A percentile compares a stretch with the other conserved stretches of the same genome.
These are phyloP conservation scores for Chouioia cunea DNA, from an alignment of 2,888 invertebrate genomes.

Conservation along the genomic window DNA sequence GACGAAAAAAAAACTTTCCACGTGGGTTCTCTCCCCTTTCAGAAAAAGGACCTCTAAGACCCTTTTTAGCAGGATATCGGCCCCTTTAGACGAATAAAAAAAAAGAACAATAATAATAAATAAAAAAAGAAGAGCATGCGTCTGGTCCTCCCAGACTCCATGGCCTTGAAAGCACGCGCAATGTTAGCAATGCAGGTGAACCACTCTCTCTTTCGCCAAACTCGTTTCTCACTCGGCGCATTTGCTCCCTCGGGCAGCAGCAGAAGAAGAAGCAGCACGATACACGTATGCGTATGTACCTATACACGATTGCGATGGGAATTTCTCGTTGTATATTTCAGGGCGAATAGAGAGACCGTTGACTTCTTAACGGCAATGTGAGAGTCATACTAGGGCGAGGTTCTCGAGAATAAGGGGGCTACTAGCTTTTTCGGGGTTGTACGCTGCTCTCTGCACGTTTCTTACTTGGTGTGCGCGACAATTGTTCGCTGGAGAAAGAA, in stretches of 20 bases:
- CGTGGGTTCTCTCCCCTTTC: no score
- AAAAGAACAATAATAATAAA: no score
- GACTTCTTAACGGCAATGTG: slow-evolving; percentile 35
- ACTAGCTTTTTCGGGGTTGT: no score
- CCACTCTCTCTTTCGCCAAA: slow-evolving; percentile 62
- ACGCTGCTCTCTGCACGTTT: no score
- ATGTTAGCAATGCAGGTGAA: slow-evolving; percentile 69
- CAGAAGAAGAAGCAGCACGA: no score
- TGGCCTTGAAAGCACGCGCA: slow-evolving; percentile 66
- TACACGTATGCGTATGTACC: no score
- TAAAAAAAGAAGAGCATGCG: slow-evolving; percentile 51
- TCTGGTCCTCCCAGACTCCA: slow-evolving; percentile 57
- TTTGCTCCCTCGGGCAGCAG: slow-evolving; percentile 11
- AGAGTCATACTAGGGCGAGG: not conserved
- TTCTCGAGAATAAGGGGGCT: not conserved
- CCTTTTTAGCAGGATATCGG: no score
- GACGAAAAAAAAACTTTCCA: no score
- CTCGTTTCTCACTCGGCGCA: slow-evolving; percentile 49
- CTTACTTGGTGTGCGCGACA: no score
- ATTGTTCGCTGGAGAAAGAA: no score
- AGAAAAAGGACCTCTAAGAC: no score
- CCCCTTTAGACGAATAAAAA: no score
- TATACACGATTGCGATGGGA: slow-evolving; percentile 5
- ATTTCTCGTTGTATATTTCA: slow-evolving; percentile 24
- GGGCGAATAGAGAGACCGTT: slow-evolving; percentile 35